phyloP scores from a whole-genome alignment of 2,113 vertebrate species.

The Sphaerodactylus townsendi region DNA sequence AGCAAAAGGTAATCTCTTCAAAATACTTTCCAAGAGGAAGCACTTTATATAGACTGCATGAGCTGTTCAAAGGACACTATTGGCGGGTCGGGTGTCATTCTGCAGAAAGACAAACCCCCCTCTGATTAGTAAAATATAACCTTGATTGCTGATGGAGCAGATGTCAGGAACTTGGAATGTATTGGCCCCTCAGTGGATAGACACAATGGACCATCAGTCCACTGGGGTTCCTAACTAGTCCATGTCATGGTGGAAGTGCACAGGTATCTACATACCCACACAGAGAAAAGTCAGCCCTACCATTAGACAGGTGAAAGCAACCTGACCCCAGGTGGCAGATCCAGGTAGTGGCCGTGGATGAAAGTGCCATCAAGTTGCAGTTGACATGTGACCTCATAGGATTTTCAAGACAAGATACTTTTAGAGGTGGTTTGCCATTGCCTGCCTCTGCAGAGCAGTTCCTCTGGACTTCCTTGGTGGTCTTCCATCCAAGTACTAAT shows the following conservation, averaged over 20 bases:
- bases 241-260: background rate
- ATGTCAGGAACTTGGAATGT: conserved; percentile 9
- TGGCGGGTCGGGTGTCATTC: conserved; percentile 62
- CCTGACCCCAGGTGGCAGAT: background rate
- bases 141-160: conserved; percentile 28
- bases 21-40: conserved; percentile 70
- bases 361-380: no score
- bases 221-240: conserved; percentile 12
- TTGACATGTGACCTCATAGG: no score
- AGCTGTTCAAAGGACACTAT: conserved; percentile 57
- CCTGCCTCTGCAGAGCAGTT: no score
- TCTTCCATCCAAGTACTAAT: no score
- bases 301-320: background rate
- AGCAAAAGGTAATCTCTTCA: conserved; percentile 65
- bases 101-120: conserved; percentile 50
- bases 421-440: no score
- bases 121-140: conserved; percentile 13
- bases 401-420: no score
- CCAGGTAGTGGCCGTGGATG: no score
- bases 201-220: conserved; percentile 28
- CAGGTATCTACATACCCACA: background rate
- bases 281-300: background rate
- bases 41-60: conserved; percentile 70
- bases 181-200: conserved; percentile 45
- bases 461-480: no score